Evolutionary conservation across 1,140 invertebrate genomes (phyloP).

Genomic region (Plectus sambesii): DNA sequence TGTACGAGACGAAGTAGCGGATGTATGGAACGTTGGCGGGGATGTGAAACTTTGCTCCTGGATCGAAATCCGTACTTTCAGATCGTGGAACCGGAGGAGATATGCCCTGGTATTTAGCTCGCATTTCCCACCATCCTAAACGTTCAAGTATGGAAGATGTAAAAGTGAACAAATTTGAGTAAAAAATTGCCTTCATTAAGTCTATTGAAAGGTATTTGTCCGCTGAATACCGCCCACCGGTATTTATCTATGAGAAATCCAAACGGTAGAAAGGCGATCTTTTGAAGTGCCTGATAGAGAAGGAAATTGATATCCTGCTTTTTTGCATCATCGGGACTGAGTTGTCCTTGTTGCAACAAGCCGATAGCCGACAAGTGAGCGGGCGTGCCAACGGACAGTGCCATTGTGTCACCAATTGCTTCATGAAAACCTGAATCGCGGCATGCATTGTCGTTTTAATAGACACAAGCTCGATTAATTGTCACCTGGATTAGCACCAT

Average conservation of each 20-base stretch:
- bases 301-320: neutral
- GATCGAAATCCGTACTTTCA: conserved; percentile 47
- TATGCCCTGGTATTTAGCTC: too few relatives aligned
- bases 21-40: conserved; percentile 41
- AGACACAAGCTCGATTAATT: too few relatives aligned
- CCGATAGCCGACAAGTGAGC: neutral
- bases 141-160: too few relatives aligned
- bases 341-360: neutral
- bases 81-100: too few relatives aligned
- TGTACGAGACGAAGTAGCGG: conserved; percentile 32
- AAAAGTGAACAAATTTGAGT: too few relatives aligned
- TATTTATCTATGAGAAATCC: neutral
- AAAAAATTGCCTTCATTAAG: too few relatives aligned
- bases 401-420: neutral
- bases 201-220: too few relatives aligned
- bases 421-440: too few relatives aligned
- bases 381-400: neutral
- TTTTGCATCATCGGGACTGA: too few relatives aligned
- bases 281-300: neutral
- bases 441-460: too few relatives aligned
- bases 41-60: conserved; percentile 45
- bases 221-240: neutral
- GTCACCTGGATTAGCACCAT: too few relatives aligned
- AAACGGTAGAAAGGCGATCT: neutral
- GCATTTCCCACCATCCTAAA: too few relatives aligned